These are phyloP conservation scores for Morphnarchus princeps DNA, from an alignment of 2,113 vertebrate genomes.

Conservation along the genomic window DNA sequence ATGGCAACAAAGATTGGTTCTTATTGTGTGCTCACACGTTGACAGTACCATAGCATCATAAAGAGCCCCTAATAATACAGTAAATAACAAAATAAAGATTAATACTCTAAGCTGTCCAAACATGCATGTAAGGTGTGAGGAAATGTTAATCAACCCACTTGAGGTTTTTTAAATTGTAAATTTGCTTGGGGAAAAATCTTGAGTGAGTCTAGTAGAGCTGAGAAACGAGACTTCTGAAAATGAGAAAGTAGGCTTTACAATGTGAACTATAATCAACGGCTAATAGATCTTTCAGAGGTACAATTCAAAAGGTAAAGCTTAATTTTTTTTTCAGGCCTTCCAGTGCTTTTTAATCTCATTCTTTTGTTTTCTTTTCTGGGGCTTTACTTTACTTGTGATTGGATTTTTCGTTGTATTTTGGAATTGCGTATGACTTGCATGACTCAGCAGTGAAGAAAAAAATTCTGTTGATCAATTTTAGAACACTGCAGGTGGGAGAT, in stretches of 20 bases:
- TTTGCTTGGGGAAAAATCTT: neutral
- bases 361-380: neutral
- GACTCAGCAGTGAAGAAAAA: neutral
- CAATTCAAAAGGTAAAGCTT: neutral
- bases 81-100: neutral
- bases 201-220: neutral
- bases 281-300: neutral
- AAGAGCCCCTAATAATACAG: neutral
- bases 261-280: neutral
- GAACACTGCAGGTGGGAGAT: neutral
- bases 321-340: neutral
- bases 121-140: neutral
- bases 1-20: neutral
- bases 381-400: neutral
- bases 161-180: neutral
- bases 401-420: neutral
- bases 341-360: neutral
- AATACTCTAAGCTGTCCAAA: neutral
- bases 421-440: neutral
- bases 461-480: neutral
- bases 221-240: neutral
- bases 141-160: neutral
- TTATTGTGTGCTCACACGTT: neutral
- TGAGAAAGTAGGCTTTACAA: neutral
- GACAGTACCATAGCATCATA: neutral